These are phyloP conservation scores for Trematocara unimaculatum DNA, from an alignment of 2,113 vertebrate genomes.

Conservation along the genomic window DNA sequence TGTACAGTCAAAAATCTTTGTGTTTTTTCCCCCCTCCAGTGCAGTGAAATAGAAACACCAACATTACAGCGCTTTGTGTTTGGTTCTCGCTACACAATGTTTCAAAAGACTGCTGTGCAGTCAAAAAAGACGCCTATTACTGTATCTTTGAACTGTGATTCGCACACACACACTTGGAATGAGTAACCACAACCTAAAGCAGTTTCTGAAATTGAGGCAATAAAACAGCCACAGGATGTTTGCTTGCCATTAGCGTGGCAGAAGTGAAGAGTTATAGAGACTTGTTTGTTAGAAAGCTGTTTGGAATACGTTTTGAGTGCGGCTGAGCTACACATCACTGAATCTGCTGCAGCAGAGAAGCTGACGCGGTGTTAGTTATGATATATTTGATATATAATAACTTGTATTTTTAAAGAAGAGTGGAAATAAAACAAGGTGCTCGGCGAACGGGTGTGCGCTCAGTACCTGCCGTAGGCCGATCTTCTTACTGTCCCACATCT, in stretches of 20 bases:
- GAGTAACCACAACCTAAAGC: not conserved
- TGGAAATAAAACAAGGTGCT: not conserved
- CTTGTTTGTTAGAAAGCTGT: not conserved
- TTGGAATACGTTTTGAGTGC: not conserved
- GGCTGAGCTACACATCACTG: not conserved
- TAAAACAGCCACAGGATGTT: not conserved
- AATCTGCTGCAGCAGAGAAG: not conserved
- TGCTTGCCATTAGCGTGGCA: not conserved
- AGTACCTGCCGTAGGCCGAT: conserved; percentile 93
- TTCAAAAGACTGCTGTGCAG: not conserved
- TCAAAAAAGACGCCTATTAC: not conserved
- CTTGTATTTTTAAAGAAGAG: not conserved
- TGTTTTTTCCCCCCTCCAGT: not conserved
- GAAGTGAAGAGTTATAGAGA: not conserved
- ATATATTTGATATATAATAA: not conserved
- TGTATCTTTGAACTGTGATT: not conserved
- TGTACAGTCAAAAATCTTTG: not conserved
- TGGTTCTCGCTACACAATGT: not conserved
- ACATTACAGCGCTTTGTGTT: not conserved
- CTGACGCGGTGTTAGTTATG: not conserved
- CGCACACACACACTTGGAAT: not conserved
- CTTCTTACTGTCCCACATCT: conserved; percentile 99
- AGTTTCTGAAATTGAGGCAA: not conserved
- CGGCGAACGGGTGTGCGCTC: rapidly evolving
- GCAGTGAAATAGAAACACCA: not conserved